Base-by-base conservation (phyloP, 2,797 vertebrate genomes). In the Enteromius fasciolatus region DNA sequence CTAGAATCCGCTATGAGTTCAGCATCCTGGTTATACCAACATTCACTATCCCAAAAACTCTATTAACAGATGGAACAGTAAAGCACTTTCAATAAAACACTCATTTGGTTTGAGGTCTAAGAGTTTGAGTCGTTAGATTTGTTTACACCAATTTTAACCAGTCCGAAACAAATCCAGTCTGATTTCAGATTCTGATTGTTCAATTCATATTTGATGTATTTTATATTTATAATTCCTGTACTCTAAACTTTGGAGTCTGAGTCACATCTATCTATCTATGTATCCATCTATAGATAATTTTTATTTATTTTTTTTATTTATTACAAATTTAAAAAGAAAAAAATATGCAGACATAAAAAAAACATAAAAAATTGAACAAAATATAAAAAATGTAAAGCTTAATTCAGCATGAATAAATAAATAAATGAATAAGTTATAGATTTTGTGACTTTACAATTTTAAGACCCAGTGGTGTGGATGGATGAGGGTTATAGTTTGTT, bases 1-100 rank as follows among this genome's bases (percentile, higher is more conserved):
- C 75, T 77, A 77, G 66, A 77, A 61, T 77, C 50, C 15, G 44
- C 23, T 52, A 46, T 23, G 46, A 75, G 69, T 12, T 74, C 39
- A 68, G 36, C 25, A 28, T 82, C 66, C 23, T 69, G 50, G 39
- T 73, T 72, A 36, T 59, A 33, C n/a, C 50, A 31, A 25, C 3
- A 28, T 61, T 61, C 25, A 36, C 54, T 31, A 72, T 61, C 25
- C 67, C 39, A 72, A 46, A 5, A n/a, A 33, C 31, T 61, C 33
- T 57, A 59, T 54, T 69, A 33, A 81, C 28, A 81, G 57, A 52
- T 39, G 54, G 41, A 63, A 36, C 44, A 63, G 54, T 36, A 15
- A 64, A 63, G n/a, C 0, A 50, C 14, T 80, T 54, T 69, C 12
- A 44, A 69, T 50, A 48, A 73, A 73, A 25, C 41, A 39, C 59